A percentile compares a stretch with the other conserved stretches of the same genome.
phyloP scores from a whole-genome alignment of 2,797 vertebrate genomes.

The Poecilia velifera region DNA sequence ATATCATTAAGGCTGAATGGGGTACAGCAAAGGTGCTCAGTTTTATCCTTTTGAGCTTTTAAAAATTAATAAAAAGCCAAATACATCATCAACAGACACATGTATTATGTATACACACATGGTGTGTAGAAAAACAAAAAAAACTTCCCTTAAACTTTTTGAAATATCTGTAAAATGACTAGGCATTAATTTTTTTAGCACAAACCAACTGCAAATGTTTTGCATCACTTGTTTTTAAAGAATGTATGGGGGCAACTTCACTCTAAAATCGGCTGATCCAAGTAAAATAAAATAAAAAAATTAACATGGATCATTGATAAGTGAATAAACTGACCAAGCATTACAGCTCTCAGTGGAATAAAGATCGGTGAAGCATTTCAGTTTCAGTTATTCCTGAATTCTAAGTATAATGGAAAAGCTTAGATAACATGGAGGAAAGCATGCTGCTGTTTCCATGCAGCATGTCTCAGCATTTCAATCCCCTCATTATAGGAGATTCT shows the following conservation, averaged over 20 bases:
- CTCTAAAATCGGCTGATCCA: background rate
- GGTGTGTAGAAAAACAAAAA: background rate
- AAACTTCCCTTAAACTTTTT: background rate
- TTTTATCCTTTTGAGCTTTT: background rate
- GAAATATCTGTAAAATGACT: background rate
- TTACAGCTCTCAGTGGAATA: background rate
- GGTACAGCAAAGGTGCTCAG: background rate
- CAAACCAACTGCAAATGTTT: background rate
- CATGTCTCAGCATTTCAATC: constrained; percentile 18
- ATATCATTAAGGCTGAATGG: background rate
- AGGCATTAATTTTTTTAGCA: background rate
- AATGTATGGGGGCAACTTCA: background rate
- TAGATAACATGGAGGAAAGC: constrained; percentile 10
- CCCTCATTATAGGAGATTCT: constrained; percentile 45
- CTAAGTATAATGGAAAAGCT: constrained; percentile 9
- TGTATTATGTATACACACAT: background rate
- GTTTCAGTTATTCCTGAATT: background rate
- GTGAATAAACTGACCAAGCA: background rate
- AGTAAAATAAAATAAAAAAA: background rate
- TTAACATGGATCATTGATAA: constrained; percentile 3
- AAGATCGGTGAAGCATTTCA: background rate
- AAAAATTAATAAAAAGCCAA: no score
- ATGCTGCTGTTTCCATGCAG: constrained; percentile 6
- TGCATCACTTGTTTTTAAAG: background rate
- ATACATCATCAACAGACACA: background rate